A percentile compares a stretch with the other conserved stretches of the same genome.
Evolutionary conservation across 2,113 vertebrate genomes (phyloP).

Genomic region (Beaufortia kweichowensis): DNA sequence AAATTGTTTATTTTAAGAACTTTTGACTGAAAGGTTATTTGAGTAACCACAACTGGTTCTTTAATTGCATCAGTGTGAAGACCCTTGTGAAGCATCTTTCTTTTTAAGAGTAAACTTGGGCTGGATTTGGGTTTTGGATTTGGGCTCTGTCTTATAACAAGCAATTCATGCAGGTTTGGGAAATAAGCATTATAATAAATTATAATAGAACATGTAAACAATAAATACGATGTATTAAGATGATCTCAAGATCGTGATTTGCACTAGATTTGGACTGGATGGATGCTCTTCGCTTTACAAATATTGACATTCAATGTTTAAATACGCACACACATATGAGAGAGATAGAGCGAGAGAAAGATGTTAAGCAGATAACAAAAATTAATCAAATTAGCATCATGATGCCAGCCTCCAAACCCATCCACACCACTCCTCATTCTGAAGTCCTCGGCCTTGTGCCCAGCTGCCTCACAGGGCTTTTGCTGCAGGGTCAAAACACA

Average conservation of each 20-base stretch:
- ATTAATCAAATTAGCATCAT: slow-evolving; percentile 1
- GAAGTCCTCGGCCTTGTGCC: slow-evolving; percentile 18
- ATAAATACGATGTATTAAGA: not conserved
- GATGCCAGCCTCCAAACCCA: not conserved
- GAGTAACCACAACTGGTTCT: too few relatives aligned
- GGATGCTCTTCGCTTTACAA: not conserved
- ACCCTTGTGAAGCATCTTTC: too few relatives aligned
- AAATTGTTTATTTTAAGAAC: too few relatives aligned
- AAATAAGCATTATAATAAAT: too few relatives aligned
- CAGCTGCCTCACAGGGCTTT: not conserved
- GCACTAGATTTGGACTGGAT: not conserved
- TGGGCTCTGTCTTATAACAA: too few relatives aligned
- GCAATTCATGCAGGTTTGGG: too few relatives aligned
- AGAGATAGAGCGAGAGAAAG: too few relatives aligned
- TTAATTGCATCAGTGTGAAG: too few relatives aligned
- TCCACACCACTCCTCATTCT: not conserved
- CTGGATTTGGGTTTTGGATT: too few relatives aligned
- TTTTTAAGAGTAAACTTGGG: too few relatives aligned
- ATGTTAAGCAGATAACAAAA: not conserved
- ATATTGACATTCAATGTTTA: not conserved
- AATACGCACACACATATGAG: not conserved
- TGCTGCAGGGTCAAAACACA: not conserved
- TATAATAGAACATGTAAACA: too few relatives aligned
- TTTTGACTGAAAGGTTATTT: too few relatives aligned
- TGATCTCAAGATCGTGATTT: not conserved